A percentile compares a stretch with the other conserved stretches of the same genome.
Conservation (phyloP, 2,113 vertebrate genomes). For the Atlantisia rogersi region DNA sequence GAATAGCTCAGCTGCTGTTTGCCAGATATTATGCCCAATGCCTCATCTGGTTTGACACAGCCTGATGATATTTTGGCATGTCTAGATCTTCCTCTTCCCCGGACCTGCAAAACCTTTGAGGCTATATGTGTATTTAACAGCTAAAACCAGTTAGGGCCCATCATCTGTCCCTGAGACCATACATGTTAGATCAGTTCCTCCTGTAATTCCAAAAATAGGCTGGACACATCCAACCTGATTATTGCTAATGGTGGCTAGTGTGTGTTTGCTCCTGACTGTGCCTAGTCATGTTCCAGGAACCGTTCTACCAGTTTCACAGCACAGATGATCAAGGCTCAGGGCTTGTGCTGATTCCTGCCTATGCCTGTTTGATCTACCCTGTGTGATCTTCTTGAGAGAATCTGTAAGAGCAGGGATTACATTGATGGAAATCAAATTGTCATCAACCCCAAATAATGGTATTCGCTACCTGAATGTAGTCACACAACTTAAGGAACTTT, state of each 20-base stretch:
- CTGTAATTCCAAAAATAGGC: not conserved
- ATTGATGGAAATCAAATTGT: not conserved
- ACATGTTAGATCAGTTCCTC: not conserved
- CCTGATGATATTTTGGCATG: not conserved
- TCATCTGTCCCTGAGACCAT: not conserved
- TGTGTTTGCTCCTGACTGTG: not conserved
- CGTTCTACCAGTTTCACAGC: not conserved
- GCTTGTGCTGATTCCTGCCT: not conserved
- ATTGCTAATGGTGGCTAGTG: not conserved
- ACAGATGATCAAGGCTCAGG: not conserved
- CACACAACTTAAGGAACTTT: not conserved
- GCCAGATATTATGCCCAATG: not conserved
- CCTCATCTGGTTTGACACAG: not conserved
- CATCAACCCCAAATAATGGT: not conserved
- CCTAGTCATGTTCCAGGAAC: not conserved
- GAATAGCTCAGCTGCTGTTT: not conserved
- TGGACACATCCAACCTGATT: not conserved
- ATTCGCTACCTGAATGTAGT: not conserved
- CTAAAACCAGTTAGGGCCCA: not conserved
- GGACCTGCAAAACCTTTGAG: fast-evolving
- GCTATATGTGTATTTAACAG: not conserved
- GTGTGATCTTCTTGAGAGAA: not conserved
- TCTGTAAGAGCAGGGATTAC: not conserved
- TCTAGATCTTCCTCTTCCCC: not conserved
- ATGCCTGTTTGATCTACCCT: not conserved